Conservation (phyloP, 92 coral and sea anemone genomes). For the Pocillopora grandis region DNA sequence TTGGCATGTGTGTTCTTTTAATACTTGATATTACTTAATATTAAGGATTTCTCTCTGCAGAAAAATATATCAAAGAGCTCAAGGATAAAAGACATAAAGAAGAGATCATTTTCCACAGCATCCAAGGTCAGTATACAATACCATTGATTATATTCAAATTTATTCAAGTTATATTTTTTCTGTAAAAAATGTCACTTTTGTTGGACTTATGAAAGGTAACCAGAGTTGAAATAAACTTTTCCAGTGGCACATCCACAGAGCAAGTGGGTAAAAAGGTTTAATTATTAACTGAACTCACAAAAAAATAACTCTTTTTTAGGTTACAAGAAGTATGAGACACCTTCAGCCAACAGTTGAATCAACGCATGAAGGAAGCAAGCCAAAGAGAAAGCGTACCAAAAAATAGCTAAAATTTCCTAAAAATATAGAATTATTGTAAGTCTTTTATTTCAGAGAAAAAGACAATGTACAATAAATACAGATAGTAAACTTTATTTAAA, state of each 20-base stretch:
- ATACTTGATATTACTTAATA: too few relatives aligned
- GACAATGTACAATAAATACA: too few relatives aligned
- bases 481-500: too few relatives aligned
- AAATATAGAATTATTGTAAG: too few relatives aligned
- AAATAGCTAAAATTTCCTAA: neutral
- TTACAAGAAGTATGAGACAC: conserved; percentile 79
- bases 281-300: neutral
- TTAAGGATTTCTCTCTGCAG: neutral
- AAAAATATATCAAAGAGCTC: conserved; percentile 20
- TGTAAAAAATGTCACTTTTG: too few relatives aligned
- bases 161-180: too few relatives aligned
- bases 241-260: too few relatives aligned
- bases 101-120: conserved; percentile 46
- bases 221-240: too few relatives aligned
- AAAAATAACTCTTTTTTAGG: conserved; percentile 22
- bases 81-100: conserved; percentile 51
- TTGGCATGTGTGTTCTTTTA: too few relatives aligned
- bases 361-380: conserved; percentile 2
- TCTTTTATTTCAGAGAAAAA: too few relatives aligned
- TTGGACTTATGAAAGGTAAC: too few relatives aligned
- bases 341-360: conserved; percentile 54
- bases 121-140: conserved; percentile 48
- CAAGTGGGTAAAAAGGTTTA: neutral
- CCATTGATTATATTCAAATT: neutral
- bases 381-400: conserved; percentile 26